Percentiles rank a stretch among this genome's conserved stretches.
Evolutionary conservation across 2,113 vertebrate genomes (phyloP).

Genomic region (Balaeniceps rex): DNA sequence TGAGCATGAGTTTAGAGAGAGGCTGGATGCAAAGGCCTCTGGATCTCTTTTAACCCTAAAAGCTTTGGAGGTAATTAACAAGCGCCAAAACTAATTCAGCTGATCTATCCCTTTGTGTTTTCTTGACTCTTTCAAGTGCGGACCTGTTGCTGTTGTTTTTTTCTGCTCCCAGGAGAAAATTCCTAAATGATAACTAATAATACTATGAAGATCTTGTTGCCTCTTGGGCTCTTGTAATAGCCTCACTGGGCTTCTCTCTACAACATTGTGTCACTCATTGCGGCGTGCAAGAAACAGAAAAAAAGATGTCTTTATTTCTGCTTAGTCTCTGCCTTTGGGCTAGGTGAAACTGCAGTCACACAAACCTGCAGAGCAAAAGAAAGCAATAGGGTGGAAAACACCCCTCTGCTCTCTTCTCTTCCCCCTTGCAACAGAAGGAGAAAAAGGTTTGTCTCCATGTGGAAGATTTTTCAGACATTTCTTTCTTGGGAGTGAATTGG

Average conservation of each 20-base stretch:
- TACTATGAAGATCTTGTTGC: neutral
- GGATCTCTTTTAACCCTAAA: conserved; percentile 1
- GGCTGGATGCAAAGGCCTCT: neutral
- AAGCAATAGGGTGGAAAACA: neutral
- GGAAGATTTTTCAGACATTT: conserved; percentile 23
- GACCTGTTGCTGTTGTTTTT: neutral
- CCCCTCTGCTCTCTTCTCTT: neutral
- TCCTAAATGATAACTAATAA: neutral
- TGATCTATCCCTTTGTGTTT: neutral
- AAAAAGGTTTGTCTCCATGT: neutral
- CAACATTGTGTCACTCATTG: neutral
- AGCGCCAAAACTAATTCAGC: neutral
- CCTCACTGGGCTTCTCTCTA: neutral
- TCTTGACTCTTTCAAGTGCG: neutral
- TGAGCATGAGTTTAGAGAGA: conserved; percentile 20
- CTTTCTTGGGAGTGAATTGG: neutral
- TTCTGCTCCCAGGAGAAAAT: neutral
- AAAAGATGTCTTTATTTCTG: neutral
- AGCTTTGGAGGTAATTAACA: conserved; percentile 4
- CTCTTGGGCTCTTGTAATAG: neutral
- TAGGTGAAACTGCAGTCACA: neutral
- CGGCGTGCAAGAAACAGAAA: neutral
- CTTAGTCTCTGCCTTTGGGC: neutral
- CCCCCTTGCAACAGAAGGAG: neutral
- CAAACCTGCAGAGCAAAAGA: neutral